These are phyloP conservation scores for Ammospiza maritima DNA, from an alignment of 2,797 vertebrate genomes.

Conservation along the genomic window DNA sequence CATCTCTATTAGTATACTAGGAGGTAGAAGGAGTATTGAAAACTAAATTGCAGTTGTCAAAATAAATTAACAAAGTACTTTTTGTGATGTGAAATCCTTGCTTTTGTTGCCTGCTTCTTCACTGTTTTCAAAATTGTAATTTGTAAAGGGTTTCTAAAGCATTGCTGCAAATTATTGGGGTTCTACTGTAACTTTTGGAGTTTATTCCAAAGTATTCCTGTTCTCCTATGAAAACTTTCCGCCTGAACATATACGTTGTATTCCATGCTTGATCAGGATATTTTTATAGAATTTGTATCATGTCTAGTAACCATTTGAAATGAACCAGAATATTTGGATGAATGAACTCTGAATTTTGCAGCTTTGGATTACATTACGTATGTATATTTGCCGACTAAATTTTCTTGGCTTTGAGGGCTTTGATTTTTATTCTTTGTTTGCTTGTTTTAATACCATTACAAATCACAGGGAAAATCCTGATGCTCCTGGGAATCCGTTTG, in stretches of 20 bases:
- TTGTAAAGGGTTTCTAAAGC: constrained; percentile 49
- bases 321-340: constrained; percentile 52
- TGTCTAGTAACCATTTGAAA: constrained; percentile 58
- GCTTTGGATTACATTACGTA: constrained; percentile 54
- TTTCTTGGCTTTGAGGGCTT: constrained; percentile 55
- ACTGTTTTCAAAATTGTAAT: constrained; percentile 39
- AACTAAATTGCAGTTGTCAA: constrained; percentile 53
- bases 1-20: constrained; percentile 45
- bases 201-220: constrained; percentile 35
- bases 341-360: constrained; percentile 64
- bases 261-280: constrained; percentile 46
- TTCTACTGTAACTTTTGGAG: constrained; percentile 64
- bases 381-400: constrained; percentile 65
- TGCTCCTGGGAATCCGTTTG: constrained; percentile 20
- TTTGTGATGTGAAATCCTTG: constrained; percentile 67
- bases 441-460: constrained; percentile 34
- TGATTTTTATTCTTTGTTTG: constrained; percentile 23
- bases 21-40: constrained; percentile 49
- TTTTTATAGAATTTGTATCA: constrained; percentile 63
- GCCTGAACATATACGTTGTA: constrained; percentile 28
- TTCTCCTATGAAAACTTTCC: constrained; percentile 58
- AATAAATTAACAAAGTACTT: constrained; percentile 70
- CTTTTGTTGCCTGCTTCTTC: constrained; percentile 68
- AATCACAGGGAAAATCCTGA: constrained; percentile 41
- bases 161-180: constrained; percentile 60